These are phyloP conservation scores for Typhlichthys subterraneus DNA, from an alignment of 2,797 vertebrate species.

Conservation along the genomic window DNA sequence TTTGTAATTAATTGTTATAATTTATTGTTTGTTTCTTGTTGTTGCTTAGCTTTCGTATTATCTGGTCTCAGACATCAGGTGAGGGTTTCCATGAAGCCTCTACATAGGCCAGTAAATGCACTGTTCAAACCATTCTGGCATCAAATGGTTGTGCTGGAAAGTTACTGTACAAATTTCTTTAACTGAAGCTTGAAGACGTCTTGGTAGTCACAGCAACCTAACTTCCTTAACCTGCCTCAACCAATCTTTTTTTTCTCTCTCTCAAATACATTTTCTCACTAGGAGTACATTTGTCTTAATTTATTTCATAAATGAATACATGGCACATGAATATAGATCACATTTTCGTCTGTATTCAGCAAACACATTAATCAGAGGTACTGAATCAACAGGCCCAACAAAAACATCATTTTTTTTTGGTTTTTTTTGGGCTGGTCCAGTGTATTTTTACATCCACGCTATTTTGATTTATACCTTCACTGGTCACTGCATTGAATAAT, in stretches of 20 bases:
- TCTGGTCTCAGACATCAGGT: constrained; percentile 1
- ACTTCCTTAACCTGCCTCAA: too few relatives aligned
- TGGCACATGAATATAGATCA: neutral
- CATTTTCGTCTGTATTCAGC: too few relatives aligned
- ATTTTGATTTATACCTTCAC: constrained; percentile 41
- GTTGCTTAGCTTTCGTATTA: neutral
- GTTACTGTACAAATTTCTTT: constrained; percentile 54
- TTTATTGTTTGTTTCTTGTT: constrained; percentile 1
- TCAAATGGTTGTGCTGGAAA: constrained; percentile 39
- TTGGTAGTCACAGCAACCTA: too few relatives aligned
- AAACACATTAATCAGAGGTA: too few relatives aligned
- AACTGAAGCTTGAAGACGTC: too few relatives aligned
- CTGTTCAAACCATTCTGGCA: constrained; percentile 36
- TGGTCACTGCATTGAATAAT: neutral
- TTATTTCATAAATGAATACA: neutral
- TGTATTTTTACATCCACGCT: constrained; percentile 27
- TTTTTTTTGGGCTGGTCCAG: too few relatives aligned
- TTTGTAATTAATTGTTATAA: constrained; percentile 7
- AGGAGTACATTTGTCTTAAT: neutral
- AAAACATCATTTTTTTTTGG: too few relatives aligned
- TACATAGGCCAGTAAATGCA: neutral
- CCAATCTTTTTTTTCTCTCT: too few relatives aligned
- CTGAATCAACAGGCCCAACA: too few relatives aligned
- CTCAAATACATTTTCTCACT: too few relatives aligned
- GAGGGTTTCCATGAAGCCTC: constrained; percentile 12